Percentiles rank a stretch among this genome's conserved stretches.
phyloP scores from a whole-genome alignment of 2,888 invertebrate genomes.

The Dryadula phaetusa region DNA sequence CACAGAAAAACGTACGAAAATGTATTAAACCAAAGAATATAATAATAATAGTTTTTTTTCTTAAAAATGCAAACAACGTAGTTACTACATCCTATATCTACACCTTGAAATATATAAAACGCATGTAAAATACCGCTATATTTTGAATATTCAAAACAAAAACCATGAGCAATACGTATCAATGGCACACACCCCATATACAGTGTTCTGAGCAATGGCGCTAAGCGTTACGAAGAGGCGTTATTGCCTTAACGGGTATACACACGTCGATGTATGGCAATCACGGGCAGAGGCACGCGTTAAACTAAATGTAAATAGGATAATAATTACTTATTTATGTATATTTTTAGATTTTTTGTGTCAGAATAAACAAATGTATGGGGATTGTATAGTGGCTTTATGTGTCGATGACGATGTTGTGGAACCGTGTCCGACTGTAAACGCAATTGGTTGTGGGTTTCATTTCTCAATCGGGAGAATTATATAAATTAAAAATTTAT shows the following conservation, averaged over 20 bases:
- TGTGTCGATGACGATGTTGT: no score
- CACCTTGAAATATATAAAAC: not conserved
- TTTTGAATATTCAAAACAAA: not conserved
- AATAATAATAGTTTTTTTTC: no score
- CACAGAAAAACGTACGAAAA: no score
- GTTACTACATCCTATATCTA: no score
- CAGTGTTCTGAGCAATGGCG: conserved; percentile 8
- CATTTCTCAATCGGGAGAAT: no score
- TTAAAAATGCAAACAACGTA: no score
- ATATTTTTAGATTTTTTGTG: not conserved
- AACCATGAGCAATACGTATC: conserved; percentile 4
- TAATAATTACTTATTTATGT: conserved; percentile 16
- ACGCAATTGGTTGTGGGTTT: no score
- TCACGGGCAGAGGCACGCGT: conserved; percentile 10
- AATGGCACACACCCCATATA: conserved; percentile 13
- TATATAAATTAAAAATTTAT: no score
- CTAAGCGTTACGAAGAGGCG: conserved; percentile 23
- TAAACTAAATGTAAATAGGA: conserved; percentile 23
- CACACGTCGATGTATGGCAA: not conserved
- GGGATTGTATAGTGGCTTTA: no score
- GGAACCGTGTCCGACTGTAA: no score
- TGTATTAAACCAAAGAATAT: no score
- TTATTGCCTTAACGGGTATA: conserved; percentile 20
- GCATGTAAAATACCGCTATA: not conserved
- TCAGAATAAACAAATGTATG: not conserved